Base-by-base conservation (phyloP, 2,113 vertebrate species). In the Anser cygnoides region DNA sequence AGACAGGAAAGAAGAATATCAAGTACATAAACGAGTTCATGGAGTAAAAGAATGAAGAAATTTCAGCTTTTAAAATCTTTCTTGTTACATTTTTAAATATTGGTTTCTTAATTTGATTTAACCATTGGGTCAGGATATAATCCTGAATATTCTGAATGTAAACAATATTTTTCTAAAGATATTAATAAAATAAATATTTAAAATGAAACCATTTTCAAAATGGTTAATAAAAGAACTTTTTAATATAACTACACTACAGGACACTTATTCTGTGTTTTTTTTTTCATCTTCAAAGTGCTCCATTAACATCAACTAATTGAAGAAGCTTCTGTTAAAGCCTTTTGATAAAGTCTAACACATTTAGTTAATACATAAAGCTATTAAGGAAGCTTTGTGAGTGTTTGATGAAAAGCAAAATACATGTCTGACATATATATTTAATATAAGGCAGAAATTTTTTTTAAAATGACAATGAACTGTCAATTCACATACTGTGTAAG, bases 231-330 rank as follows among this genome's bases (percentile, higher is more conserved):
- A 75, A 83, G 8, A 14, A 58, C 4, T 52, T 86, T 73, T 37
- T 0, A 21, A 21, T 29, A 15, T 58, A 88, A 84, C 43, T 83
- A n/a, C 13, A 6, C 20, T 81, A 43, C 46, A 23, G 41, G 81
- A 70, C 22, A 68, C 28, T 85, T 39, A 65, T 6, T 67, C 4
- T 8, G 16, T 9, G 70, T 65, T 93, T 94, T 90, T 41, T 41
- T 41, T 41, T 49, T 84, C 50, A 78, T 91, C 80, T 92, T 95
- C 52, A 39, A 84, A 95, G 62, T 74, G 19, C 16, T 85, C 43
- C 70, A 79, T 79, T 94, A 91, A 77, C 25, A 58, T 88, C 52
- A 79, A 81, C 55, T 88, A 92, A 87, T 79, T 90, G 72, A 91
- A 86, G 58, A 91, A 81, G 49, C 5, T 91, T 79, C 74, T 78